phyloP scores from a whole-genome alignment of 2,888 invertebrate species.

The Glomeris marginata region DNA sequence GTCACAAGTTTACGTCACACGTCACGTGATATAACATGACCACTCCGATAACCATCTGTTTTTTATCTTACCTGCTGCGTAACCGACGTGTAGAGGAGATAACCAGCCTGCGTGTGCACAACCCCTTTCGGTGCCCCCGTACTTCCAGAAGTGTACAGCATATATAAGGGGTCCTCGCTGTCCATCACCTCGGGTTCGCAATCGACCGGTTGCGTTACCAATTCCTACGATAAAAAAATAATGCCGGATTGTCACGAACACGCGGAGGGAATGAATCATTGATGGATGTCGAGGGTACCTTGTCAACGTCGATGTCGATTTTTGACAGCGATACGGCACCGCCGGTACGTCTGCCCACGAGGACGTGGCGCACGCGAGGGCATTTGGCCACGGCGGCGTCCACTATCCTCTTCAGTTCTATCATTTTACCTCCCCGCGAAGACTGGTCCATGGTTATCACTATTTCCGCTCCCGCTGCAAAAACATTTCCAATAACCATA shows the following conservation, averaged over 20 bases:
- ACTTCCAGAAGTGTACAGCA: conserved; percentile 38
- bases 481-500: neutral
- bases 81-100: conserved; percentile 31
- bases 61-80: conserved; percentile 33
- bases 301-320: conserved; percentile 27
- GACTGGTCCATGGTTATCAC: conserved; percentile 35
- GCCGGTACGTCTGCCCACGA: conserved; percentile 31
- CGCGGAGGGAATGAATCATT: neutral
- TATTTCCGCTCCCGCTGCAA: conserved; percentile 31
- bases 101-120: conserved; percentile 33
- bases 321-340: conserved; percentile 26
- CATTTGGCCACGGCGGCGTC: conserved; percentile 31
- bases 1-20: neutral
- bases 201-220: neutral
- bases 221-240: conserved; percentile 1
- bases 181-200: conserved; percentile 29
- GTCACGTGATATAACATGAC: too few species aligned
- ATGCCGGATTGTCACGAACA: too few species aligned
- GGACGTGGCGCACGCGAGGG: conserved; percentile 30
- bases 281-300: too few species aligned
- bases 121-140: conserved; percentile 39
- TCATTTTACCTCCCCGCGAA: conserved; percentile 29
- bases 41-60: too few species aligned
- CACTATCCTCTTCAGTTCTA: conserved; percentile 33
- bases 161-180: conserved; percentile 35